A percentile compares a stretch with the other conserved stretches of the same genome.
Conservation (phyloP, 2,888 invertebrate genomes). For the Xanthorhoe designata region DNA sequence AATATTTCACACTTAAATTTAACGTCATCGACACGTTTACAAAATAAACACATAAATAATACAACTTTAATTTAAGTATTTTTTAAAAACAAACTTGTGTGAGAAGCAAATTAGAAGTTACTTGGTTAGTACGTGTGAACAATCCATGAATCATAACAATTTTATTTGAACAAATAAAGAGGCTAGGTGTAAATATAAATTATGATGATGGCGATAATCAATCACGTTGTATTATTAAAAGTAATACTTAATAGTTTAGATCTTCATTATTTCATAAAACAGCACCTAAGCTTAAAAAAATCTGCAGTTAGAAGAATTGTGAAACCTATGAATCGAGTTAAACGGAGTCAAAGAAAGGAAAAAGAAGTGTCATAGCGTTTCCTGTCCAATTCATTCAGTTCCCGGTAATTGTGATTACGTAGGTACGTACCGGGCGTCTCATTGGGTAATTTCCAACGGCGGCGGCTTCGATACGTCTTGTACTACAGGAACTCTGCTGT, state of each 20-base stretch:
- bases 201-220: neutral
- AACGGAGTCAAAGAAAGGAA: constrained; percentile 13
- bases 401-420: constrained; percentile 71
- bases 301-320: neutral
- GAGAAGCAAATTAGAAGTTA: neutral
- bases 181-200: neutral
- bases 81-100: neutral
- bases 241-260: too few species aligned
- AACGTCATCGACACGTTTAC: constrained; percentile 34
- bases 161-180: neutral
- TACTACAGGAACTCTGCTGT: constrained; percentile 70
- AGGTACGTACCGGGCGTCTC: constrained; percentile 54
- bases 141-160: neutral
- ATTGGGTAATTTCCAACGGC: constrained; percentile 71
- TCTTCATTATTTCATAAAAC: neutral
- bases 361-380: constrained; percentile 48
- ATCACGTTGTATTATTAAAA: too few species aligned
- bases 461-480: constrained; percentile 67
- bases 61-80: constrained; percentile 47
- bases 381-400: constrained; percentile 67
- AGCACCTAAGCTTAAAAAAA: neutral
- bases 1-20: constrained; percentile 41
- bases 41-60: constrained; percentile 54
- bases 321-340: neutral
- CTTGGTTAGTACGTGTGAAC: neutral